phyloP scores from a whole-genome alignment of 2,888 invertebrate genomes.

The Coleophora flavipennella region DNA sequence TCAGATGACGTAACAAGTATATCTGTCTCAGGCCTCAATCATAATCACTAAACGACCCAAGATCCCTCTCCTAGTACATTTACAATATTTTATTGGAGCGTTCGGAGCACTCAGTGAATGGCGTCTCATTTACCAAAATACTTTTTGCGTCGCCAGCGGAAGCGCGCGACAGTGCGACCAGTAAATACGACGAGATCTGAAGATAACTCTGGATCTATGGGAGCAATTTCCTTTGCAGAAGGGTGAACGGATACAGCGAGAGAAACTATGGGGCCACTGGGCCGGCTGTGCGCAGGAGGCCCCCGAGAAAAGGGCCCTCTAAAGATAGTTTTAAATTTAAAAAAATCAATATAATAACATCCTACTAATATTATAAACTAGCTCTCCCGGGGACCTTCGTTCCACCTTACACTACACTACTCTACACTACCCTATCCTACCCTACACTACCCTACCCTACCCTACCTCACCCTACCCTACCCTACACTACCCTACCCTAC shows the following conservation, averaged over 20 bases:
- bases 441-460: no score
- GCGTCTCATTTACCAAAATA: slow-evolving; percentile 18
- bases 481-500: no score
- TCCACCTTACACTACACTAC: no score
- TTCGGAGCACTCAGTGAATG: slow-evolving; percentile 1
- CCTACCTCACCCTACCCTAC: no score
- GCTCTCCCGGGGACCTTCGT: no score
- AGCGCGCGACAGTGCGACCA: slow-evolving; percentile 32
- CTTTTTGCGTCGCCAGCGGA: slow-evolving; percentile 21
- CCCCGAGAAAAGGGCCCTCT: no score
- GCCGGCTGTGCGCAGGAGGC: no score
- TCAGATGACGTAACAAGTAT: background rate
- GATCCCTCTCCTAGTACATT: background rate
- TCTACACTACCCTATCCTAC: no score
- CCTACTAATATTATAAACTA: no score
- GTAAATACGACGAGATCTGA: slow-evolving; percentile 44
- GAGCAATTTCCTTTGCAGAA: slow-evolving; percentile 53
- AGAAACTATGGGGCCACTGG: slow-evolving; percentile 21
- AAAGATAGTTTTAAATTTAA: no score
- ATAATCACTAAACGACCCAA: background rate
- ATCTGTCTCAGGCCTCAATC: background rate
- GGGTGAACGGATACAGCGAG: slow-evolving; percentile 50
- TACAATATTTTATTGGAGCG: no score
- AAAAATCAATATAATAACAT: no score
- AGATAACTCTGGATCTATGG: slow-evolving; percentile 63